Evolutionary conservation across 2,888 invertebrate genomes (phyloP), one percentile per base, ranked within the genome.

Genomic region (Ditula angustiorana): DNA sequence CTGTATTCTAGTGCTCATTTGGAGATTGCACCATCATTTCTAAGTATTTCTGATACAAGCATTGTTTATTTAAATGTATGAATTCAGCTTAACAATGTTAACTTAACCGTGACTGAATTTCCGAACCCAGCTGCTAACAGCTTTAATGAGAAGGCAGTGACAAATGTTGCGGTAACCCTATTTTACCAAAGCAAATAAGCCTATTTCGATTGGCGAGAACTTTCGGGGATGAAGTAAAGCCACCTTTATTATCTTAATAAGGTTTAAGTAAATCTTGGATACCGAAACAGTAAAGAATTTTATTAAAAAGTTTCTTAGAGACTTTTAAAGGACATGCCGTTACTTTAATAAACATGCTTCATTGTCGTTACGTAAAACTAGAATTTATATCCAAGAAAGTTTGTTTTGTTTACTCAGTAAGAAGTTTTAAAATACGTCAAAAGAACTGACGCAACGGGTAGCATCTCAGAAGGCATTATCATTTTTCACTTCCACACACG

Each of bases 401-500:
- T 19, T 41, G 8, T 10, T 16, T 13, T 49, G 16, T 50, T 30
- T 46, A n/a, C 19, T 50, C 1, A 5, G 7, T 19, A 2, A 41
- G 16, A 5, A 13, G 19, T 10, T 50, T 11, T 24, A 30, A 30
- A 30, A 30, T 30, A 8, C 53, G 23, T 35, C 35, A 23, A 35
- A 41, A 50, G 21, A 41, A 2, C 16, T 5, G 28, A 23, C 35
- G 53, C 21, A 33, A 23, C 19, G 68, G 35, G 60, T 66, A 47
- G 58, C 61, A 56, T 70, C 69, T 71, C 69, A 68, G 58, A 30
- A 63, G 57, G 67, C 68, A 71, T 76, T 72, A 76, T 73, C 69
- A 77, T 78, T 75, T 74, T 74, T 78, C 73, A 76, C 70, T 66
- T 63, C 55, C 71, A 72, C 71, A 67, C 69, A 69, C 71, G 66